Conservation (phyloP, 2,888 invertebrate species). For the Cheilosia grossa region DNA sequence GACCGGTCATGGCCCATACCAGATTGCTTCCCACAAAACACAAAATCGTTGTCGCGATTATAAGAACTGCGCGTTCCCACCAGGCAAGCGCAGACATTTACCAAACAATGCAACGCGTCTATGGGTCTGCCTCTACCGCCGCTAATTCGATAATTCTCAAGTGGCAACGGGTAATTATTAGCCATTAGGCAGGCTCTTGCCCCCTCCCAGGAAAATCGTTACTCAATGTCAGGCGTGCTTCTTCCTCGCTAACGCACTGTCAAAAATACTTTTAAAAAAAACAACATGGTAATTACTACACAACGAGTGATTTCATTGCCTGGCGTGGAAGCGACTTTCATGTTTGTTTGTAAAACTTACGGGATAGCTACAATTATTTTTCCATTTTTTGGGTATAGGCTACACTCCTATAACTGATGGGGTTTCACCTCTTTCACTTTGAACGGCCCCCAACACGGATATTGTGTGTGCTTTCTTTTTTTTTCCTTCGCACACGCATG, state of each 20-base stretch:
- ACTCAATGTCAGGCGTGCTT: slow-evolving; percentile 13
- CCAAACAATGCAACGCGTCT: slow-evolving; percentile 56
- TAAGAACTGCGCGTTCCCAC: slow-evolving; percentile 51
- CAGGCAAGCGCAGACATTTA: slow-evolving; percentile 48
- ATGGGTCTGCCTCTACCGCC: slow-evolving; percentile 1
- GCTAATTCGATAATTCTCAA: slow-evolving; percentile 72
- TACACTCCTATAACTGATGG: slow-evolving; percentile 18
- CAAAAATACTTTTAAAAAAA: slow-evolving; percentile 13
- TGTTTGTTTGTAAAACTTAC: slow-evolving; percentile 7
- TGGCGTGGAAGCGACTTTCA: slow-evolving; percentile 17
- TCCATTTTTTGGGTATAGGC: neutral
- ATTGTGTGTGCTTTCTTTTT: slow-evolving; percentile 66
- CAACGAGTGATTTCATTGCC: slow-evolving; percentile 67
- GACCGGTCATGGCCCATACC: slow-evolving; percentile 23
- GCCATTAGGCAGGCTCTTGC: slow-evolving; percentile 46
- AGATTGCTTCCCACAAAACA: slow-evolving; percentile 33
- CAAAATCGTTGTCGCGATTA: slow-evolving; percentile 29
- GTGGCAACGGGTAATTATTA: slow-evolving; percentile 60
- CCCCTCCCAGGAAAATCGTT: slow-evolving; percentile 39
- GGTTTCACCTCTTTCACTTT: slow-evolving; percentile 64
- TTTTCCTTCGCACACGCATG: slow-evolving; percentile 64
- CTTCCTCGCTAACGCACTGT: slow-evolving; percentile 38
- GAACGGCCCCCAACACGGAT: slow-evolving; percentile 57
- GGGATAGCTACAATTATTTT: neutral
- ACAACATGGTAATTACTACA: slow-evolving; percentile 49